phyloP scores from a whole-genome alignment of 2,113 vertebrate genomes.

The Pithys albifrons region DNA sequence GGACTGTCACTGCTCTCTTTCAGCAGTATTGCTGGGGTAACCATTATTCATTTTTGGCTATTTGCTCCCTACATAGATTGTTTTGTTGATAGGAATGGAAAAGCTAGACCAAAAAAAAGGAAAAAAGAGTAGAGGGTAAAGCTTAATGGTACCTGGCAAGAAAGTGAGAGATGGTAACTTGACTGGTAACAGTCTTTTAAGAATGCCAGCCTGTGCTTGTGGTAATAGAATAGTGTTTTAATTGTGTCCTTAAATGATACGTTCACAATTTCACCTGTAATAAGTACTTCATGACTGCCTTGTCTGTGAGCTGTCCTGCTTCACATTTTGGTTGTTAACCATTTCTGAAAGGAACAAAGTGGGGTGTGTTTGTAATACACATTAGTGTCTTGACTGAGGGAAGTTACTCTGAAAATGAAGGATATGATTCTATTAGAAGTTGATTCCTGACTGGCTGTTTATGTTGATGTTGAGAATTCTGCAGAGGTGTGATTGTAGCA shows the following conservation, averaged over 20 bases:
- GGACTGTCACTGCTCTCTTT: not conserved
- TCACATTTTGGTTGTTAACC: not conserved
- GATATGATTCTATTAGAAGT: not conserved
- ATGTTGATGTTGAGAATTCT: not conserved
- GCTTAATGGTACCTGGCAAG: not conserved
- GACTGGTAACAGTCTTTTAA: not conserved
- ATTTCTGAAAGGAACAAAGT: not conserved
- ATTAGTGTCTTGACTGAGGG: not conserved
- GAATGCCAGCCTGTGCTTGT: not conserved
- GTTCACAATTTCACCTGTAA: not conserved
- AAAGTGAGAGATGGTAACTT: not conserved
- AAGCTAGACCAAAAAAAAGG: not conserved
- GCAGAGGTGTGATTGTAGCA: not conserved
- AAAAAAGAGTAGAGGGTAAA: not conserved
- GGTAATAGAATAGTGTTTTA: not conserved
- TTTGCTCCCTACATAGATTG: not conserved
- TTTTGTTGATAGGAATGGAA: not conserved
- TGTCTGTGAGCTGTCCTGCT: not conserved
- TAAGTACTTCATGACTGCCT: not conserved
- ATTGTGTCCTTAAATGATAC: not conserved
- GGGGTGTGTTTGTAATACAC: not conserved
- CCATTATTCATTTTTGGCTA: not conserved
- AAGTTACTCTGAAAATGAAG: not conserved
- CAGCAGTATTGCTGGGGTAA: not conserved
- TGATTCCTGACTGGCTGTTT: not conserved